Conservation (phyloP, 2,113 vertebrate species). For the Bucco capensis region DNA sequence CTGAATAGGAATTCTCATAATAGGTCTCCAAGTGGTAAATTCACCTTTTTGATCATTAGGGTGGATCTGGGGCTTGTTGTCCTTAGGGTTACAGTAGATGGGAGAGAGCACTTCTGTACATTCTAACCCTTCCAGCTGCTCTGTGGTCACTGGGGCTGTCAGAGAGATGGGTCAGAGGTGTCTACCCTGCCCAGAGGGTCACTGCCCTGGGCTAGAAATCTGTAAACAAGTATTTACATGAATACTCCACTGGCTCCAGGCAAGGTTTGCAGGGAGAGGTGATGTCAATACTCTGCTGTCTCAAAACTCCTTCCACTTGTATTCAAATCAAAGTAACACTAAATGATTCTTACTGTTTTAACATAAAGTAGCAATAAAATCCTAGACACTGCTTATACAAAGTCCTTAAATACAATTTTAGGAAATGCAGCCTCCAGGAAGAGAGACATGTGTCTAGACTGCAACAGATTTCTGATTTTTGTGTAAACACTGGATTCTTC, state of each 20-base stretch:
- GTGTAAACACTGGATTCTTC: neutral
- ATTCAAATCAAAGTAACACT: neutral
- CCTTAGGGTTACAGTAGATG: fast-evolving
- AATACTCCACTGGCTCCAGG: neutral
- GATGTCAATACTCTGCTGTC: neutral
- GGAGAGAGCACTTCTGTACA: fast-evolving
- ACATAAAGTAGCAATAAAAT: neutral
- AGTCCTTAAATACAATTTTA: neutral
- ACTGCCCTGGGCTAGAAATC: neutral
- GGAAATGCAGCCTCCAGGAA: neutral
- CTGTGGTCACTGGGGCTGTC: fast-evolving
- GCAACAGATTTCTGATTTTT: neutral
- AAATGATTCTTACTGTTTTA: neutral
- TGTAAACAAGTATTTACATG: neutral
- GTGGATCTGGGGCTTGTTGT: neutral
- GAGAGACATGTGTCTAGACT: neutral
- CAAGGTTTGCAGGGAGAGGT: neutral
- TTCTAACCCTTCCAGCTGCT: fast-evolving
- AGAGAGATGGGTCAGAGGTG: neutral
- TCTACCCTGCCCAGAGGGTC: fast-evolving
- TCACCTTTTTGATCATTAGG: neutral
- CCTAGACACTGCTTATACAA: neutral
- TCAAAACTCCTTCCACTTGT: neutral
- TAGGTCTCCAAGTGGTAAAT: neutral
- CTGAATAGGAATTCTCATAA: neutral